Conservation (phyloP, 2,797 vertebrate genomes). For the Austrolebias charrua region DNA sequence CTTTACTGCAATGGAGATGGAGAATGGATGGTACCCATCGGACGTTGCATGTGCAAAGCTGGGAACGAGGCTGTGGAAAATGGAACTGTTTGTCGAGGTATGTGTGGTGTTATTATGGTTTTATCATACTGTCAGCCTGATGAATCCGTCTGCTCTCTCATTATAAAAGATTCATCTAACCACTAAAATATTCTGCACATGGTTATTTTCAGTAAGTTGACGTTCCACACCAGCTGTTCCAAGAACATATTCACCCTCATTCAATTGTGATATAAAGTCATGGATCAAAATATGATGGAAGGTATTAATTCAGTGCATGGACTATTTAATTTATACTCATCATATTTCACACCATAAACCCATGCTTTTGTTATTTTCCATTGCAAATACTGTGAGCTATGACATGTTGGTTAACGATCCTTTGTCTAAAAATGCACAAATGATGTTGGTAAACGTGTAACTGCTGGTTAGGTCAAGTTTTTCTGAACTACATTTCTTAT, state of each 20-base stretch:
- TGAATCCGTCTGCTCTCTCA: slow-evolving; percentile 8
- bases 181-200: not conserved
- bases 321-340: slow-evolving; percentile 22
- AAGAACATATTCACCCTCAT: slow-evolving; percentile 17
- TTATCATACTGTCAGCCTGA: slow-evolving; percentile 11
- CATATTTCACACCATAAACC: slow-evolving; percentile 14
- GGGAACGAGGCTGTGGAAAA: slow-evolving; percentile 94
- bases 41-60: slow-evolving; percentile 95
- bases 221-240: slow-evolving; percentile 3
- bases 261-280: slow-evolving; percentile 14
- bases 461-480: slow-evolving; percentile 12
- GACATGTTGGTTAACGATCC: slow-evolving; percentile 21
- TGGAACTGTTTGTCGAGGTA: slow-evolving; percentile 93
- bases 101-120: slow-evolving; percentile 29
- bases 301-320: slow-evolving; percentile 9
- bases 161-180: slow-evolving; percentile 29
- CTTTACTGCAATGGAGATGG: slow-evolving; percentile 98
- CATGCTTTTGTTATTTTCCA: slow-evolving; percentile 8
- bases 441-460: slow-evolving; percentile 20
- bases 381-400: slow-evolving; percentile 12
- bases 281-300: slow-evolving; percentile 20
- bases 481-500: not conserved
- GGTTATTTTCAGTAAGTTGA: slow-evolving; percentile 4
- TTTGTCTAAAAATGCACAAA: slow-evolving; percentile 25
- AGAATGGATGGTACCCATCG: slow-evolving; percentile 98